Conservation (phyloP, 2,113 vertebrate species). For the Muscicapa adusta region DNA sequence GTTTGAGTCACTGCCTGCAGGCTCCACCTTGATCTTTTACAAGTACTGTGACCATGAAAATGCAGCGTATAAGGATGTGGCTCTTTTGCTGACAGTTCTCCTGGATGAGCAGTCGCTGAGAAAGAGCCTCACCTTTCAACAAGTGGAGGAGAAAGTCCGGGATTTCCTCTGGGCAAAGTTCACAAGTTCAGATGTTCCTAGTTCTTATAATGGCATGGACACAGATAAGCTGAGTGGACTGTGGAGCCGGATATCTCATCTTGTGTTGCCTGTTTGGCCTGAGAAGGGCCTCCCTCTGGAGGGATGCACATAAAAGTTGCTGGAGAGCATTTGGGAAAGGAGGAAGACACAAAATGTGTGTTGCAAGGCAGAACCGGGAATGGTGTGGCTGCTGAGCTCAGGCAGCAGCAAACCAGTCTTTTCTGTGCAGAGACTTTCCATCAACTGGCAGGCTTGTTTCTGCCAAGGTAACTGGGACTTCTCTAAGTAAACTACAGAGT, state of each 20-base stretch:
- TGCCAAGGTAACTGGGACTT: constrained; percentile 31
- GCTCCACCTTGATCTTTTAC: constrained; percentile 92
- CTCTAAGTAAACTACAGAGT: background rate
- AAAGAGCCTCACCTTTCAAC: constrained; percentile 62
- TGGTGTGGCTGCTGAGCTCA: background rate
- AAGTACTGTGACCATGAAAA: constrained; percentile 98
- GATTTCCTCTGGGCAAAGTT: constrained; percentile 83
- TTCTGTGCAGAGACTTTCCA: background rate
- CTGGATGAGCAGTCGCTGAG: constrained; percentile 75
- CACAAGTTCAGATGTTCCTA: constrained; percentile 20
- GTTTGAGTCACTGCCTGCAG: constrained; percentile 88
- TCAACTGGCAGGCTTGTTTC: background rate
- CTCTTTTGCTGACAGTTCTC: constrained; percentile 87
- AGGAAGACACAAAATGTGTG: background rate
- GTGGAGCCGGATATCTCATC: constrained; percentile 82
- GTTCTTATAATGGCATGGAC: constrained; percentile 73
- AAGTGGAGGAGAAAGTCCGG: constrained; percentile 89
- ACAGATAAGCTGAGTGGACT: constrained; percentile 78
- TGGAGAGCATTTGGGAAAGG: background rate
- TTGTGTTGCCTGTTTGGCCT: constrained; percentile 75
- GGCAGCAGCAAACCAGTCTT: background rate
- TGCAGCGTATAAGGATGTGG: constrained; percentile 86
- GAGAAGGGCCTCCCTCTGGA: constrained; percentile 63
- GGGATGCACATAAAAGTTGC: constrained; percentile 46
- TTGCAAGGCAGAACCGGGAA: background rate